phyloP scores from a whole-genome alignment of 2,113 vertebrate genomes.

The Hiodon alosoides region DNA sequence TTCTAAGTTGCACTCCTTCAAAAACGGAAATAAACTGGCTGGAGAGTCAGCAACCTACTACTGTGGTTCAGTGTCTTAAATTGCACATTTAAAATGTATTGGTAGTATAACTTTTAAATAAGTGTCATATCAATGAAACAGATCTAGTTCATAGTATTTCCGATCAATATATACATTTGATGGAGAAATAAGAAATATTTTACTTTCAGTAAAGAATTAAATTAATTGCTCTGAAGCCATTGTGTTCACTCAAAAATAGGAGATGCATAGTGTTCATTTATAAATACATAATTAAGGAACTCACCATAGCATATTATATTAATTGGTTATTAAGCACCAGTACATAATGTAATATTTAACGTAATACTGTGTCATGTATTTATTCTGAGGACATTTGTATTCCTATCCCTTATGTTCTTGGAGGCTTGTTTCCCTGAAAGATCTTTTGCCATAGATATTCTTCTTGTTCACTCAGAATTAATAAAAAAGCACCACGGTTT shows the following conservation, averaged over 20 bases:
- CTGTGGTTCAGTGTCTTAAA: too few relatives aligned
- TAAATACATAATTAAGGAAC: background rate
- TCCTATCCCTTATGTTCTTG: constrained; percentile 29
- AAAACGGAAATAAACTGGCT: background rate
- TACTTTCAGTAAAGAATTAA: too few relatives aligned
- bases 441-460: background rate
- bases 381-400: background rate
- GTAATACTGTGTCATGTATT: background rate
- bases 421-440: constrained; percentile 2
- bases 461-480: constrained; percentile 17
- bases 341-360: too few relatives aligned
- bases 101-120: too few relatives aligned
- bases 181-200: too few relatives aligned
- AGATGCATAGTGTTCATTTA: constrained; percentile 2
- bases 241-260: constrained; percentile 5
- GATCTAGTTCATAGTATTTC: too few relatives aligned
- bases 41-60: too few relatives aligned
- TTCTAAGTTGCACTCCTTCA: background rate
- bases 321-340: too few relatives aligned
- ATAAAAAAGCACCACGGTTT: constrained; percentile 14
- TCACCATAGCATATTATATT: too few relatives aligned
- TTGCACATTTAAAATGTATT: too few relatives aligned
- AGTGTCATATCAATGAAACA: too few relatives aligned
- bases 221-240: background rate
- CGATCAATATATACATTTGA: too few relatives aligned